Percentiles rank a stretch among this genome's conserved stretches.
phyloP scores from a whole-genome alignment of 2,888 invertebrate genomes.

The Timema cristinae region DNA sequence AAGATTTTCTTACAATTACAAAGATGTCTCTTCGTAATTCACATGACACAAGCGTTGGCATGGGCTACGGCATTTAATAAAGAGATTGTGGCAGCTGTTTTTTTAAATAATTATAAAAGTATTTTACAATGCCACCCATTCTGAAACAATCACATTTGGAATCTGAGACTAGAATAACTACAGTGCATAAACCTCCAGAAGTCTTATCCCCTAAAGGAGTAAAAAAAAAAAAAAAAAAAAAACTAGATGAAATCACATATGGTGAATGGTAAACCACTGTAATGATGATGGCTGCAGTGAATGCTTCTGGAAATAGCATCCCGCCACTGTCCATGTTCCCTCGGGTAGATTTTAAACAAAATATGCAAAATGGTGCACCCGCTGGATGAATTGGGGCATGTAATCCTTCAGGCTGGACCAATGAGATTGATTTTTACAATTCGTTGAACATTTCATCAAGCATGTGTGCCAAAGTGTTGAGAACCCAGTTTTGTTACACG shows the following conservation, averaged over 20 bases:
- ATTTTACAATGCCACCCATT: too few relatives aligned
- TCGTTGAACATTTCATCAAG: slow-evolving; percentile 11
- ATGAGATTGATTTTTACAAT: background rate
- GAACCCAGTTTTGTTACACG: background rate
- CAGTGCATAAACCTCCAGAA: slow-evolving; percentile 3
- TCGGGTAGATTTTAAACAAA: background rate
- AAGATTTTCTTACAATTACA: too few relatives aligned
- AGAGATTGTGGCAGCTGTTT: too few relatives aligned
- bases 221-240: too few relatives aligned
- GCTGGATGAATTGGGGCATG: background rate
- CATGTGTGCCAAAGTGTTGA: slow-evolving; percentile 8
- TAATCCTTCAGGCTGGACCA: slow-evolving; percentile 11
- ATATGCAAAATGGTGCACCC: slow-evolving; percentile 11
- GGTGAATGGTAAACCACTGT: background rate
- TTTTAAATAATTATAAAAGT: too few relatives aligned
- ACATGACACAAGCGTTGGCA: too few relatives aligned
- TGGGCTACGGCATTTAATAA: too few relatives aligned
- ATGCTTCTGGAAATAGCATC: too few relatives aligned
- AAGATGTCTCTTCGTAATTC: too few relatives aligned
- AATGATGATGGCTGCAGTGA: too few relatives aligned
- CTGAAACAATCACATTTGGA: too few relatives aligned
- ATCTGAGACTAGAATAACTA: background rate
- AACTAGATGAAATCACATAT: background rate
- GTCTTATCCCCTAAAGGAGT: background rate
- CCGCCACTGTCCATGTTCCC: too few relatives aligned